phyloP scores from a whole-genome alignment of 2,113 vertebrate genomes.

The Mesocricetus auratus region DNA sequence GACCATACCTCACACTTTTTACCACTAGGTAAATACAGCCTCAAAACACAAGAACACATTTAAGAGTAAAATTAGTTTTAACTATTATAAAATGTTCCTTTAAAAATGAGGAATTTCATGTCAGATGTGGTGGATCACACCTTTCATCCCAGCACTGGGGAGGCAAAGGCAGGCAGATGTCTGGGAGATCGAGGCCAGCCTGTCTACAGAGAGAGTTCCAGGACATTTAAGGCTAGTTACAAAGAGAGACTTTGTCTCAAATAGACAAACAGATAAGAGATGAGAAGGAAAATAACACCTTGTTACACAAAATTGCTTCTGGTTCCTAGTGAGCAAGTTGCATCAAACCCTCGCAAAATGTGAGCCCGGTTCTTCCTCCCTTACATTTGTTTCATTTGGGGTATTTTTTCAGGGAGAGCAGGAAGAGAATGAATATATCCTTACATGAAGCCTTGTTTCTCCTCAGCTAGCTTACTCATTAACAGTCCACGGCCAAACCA shows the following conservation, averaged over 20 bases:
- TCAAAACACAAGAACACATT: background rate
- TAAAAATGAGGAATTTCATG: background rate
- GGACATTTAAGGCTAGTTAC: background rate
- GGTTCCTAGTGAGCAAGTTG: background rate
- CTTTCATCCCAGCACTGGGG: background rate
- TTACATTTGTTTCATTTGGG: background rate
- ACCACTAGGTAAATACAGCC: background rate
- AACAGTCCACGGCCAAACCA: no score
- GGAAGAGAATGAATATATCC: background rate
- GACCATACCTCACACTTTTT: background rate
- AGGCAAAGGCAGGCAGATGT: background rate
- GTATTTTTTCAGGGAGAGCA: background rate
- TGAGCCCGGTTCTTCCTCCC: background rate
- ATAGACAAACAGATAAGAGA: background rate
- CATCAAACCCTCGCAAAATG: no score
- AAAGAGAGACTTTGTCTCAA: background rate
- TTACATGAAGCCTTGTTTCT: background rate
- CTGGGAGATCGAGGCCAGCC: background rate
- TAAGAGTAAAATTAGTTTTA: conserved; percentile 5
- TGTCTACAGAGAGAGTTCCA: background rate
- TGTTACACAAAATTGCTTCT: background rate
- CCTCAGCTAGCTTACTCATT: background rate
- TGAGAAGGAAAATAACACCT: conserved; percentile 1
- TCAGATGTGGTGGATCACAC: background rate
- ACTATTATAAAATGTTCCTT: background rate